These are phyloP conservation scores for Papilio demoleus DNA, from an alignment of 2,888 invertebrate genomes.

Conservation along the genomic window DNA sequence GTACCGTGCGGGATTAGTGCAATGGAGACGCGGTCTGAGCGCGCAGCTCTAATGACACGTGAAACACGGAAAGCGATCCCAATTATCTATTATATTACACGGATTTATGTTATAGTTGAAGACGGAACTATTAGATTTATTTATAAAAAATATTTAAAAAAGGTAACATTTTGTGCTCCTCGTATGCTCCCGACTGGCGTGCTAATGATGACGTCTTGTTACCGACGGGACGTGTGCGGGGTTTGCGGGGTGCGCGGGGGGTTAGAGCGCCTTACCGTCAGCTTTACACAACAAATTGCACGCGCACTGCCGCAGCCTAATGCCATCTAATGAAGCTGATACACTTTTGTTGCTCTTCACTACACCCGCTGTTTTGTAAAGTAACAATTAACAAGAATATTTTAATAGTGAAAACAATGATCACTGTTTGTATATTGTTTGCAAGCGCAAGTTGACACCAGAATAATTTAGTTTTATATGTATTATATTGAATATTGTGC, in stretches of 20 bases:
- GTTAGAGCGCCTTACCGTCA: slow-evolving; percentile 8
- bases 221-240: neutral
- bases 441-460: too few relatives aligned
- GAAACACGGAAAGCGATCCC: neutral
- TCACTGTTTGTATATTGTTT: too few relatives aligned
- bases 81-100: neutral
- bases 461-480: too few relatives aligned
- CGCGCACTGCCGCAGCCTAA: slow-evolving; percentile 9
- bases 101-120: neutral
- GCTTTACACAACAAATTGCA: slow-evolving; percentile 14
- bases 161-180: too few relatives aligned
- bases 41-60: neutral
- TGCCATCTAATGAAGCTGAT: slow-evolving; percentile 10
- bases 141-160: too few relatives aligned
- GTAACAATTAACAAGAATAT: neutral
- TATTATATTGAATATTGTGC: neutral
- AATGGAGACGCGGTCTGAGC: neutral
- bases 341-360: slow-evolving; percentile 1
- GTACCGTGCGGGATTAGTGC: neutral
- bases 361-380: neutral
- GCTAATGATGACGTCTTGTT: slow-evolving; percentile 12
- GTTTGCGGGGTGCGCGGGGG: neutral
- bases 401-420: too few relatives aligned
- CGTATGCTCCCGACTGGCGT: neutral
- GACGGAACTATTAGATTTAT: neutral